Evolutionary conservation across 2,888 invertebrate genomes (phyloP).

Genomic region (Nephrotoma flavescens): DNA sequence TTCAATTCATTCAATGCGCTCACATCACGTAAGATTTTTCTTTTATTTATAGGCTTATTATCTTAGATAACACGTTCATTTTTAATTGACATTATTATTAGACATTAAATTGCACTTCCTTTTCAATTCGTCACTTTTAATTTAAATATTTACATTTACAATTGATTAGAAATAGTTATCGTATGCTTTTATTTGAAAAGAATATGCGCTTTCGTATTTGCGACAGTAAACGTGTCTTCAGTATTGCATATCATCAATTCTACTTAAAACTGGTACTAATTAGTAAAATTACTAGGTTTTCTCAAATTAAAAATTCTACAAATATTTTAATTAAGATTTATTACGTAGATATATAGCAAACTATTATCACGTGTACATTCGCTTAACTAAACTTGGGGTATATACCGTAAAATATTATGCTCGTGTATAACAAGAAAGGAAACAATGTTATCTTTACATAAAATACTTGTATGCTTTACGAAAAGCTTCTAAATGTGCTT

Average conservation of each 20-base stretch:
- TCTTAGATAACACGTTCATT: not conserved
- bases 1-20: not conserved
- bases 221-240: not conserved
- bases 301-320: not conserved
- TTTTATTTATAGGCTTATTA: too few relatives aligned
- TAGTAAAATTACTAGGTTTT: not conserved
- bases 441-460: too few relatives aligned
- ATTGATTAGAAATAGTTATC: not conserved
- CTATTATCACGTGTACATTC: not conserved
- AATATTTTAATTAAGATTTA: not conserved
- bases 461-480: too few relatives aligned
- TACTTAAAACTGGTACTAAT: not conserved
- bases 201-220: not conserved
- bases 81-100: not conserved
- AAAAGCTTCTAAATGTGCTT: not conserved
- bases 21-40: too few relatives aligned
- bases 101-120: not conserved
- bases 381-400: not conserved
- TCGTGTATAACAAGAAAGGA: not conserved
- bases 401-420: not conserved
- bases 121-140: not conserved
- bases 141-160: not conserved
- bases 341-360: not conserved
- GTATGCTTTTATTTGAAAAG: not conserved
- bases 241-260: not conserved